Base-by-base conservation (phyloP, 1,140 invertebrate species). In the Bombus difficillimus region DNA sequence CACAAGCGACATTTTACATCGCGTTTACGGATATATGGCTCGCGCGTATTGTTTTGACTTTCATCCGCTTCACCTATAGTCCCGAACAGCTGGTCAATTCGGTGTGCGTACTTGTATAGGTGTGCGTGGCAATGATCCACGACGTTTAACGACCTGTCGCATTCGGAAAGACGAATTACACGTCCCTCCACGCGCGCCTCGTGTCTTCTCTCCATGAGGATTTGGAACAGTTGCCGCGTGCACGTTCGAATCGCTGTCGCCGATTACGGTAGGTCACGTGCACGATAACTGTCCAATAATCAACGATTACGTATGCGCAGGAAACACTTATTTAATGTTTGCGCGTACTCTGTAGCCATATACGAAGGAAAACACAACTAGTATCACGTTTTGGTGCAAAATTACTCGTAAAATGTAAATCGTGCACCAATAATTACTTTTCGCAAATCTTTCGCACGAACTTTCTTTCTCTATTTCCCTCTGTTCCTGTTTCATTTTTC, bases 191-290 rank as follows among this genome's bases (percentile, higher is more conserved):
- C 74, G 80, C 78, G 86, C 83, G 74, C 78, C 78, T 86, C 68
- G 82, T 77, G 72, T 78, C 73, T 62, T 47, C 81, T 88, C 81
- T 87, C 78, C 88, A 81, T 87, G 87, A 88, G 90, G 88, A 91
- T 92, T 92, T 86, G 85, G 84, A 87, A 84, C 89, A 89, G 84
- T 93, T 92, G 91, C 92, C 92, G 92, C 92, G 91, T 91, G 86
- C 85, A 88, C 87, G 83, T 89, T 91, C 88, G 79, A 93, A 93
- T 87, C 86, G 79, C 74, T 85, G 89, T 92, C 86, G 89, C 84
- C 88, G 86, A 92, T 94, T 92, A 93, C 81, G 85, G 87, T 87
- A 91, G 92, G 92, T 93, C 93, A 93, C 93, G 93, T 94, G 93
- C 83, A 83, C 89, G 88, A 89, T 89, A 87, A 81, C 81, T 83